Evolutionary conservation across 2,888 invertebrate species (phyloP).

Genomic region (Drosophila maculinotata): DNA sequence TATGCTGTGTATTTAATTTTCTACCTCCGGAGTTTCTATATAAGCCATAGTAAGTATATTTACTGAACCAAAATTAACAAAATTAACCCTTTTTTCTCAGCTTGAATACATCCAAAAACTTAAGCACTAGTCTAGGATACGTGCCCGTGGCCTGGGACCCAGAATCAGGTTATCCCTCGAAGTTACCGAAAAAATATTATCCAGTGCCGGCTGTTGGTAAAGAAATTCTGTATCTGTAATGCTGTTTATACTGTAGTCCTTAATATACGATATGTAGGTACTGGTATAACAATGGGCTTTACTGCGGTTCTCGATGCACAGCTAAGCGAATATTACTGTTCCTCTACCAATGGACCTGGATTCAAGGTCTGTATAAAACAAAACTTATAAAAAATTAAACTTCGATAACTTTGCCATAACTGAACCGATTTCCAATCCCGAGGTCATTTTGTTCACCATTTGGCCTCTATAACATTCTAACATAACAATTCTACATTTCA

Average conservation of each 20-base stretch:
- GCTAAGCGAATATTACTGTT: constrained; percentile 91
- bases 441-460: too few species aligned
- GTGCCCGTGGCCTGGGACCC: constrained; percentile 89
- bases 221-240: too few species aligned
- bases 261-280: constrained; percentile 80
- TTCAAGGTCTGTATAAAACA: constrained; percentile 82
- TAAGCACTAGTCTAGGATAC: constrained; percentile 42
- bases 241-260: not conserved
- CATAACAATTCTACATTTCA: too few species aligned
- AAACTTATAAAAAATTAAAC: not conserved
- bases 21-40: constrained; percentile 86
- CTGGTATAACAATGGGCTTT: constrained; percentile 90
- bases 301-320: constrained; percentile 89
- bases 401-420: too few species aligned
- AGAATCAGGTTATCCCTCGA: constrained; percentile 88
- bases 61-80: not conserved
- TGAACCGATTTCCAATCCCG: too few species aligned
- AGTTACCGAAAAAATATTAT: constrained; percentile 86
- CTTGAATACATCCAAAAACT: constrained; percentile 18
- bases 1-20: constrained; percentile 93
- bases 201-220: constrained; percentile 86
- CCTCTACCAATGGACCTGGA: constrained; percentile 88
- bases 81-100: not conserved
- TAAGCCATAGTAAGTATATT: constrained; percentile 55
- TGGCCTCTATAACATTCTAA: too few species aligned